Base-by-base conservation (phyloP, 1,140 invertebrate genomes). In the Ceratina japonica region DNA sequence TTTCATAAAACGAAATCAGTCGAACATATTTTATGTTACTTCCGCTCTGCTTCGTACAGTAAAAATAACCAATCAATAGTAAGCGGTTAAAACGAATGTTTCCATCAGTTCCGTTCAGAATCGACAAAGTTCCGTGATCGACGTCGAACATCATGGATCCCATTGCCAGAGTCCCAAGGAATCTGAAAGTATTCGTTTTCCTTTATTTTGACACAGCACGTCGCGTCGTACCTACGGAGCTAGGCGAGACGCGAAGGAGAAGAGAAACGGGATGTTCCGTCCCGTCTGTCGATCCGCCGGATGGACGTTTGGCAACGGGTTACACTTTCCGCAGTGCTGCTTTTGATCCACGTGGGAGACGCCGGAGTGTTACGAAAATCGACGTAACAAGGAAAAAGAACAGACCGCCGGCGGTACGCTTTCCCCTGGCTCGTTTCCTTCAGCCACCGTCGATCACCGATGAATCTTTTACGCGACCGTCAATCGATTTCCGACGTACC, bases 241-340 rank as follows among this genome's bases (percentile, higher is more conserved):
- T 10, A 44, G 37, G 10, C 5, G 65, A 75, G 58, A 83, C 7
- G 71, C 10, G 44, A 13, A 13, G 24, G 68, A 20, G 51, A 51
- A 27, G 27, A 27, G 31, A 54, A n/a, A 59, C n/a, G 24, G 65
- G 37, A 3, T 44, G 37, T 44, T 8, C 59, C 20, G 52, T 51
- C 69, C 79, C 87, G 87, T 75, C 88, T 90, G 89, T 90, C 89
- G 87, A 90, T 90, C 84, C 80, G 24, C 20, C 61, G 77, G 84
- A 90, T 82, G 87, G 89, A 90, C 89, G 85, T 90, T 87, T 87
- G 80, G 89, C 89, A 90, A 88, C 89, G 84, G 87, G 89, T 88
- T 89, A 90, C 83, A 89, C 88, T 90, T 90, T 89, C 84, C 82
- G 82, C 83, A 52, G 68, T 75, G 75, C 86, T 78, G 82, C 82